Conservation (phyloP, 1,140 invertebrate genomes). For the Coenobita brevimanus region DNA sequence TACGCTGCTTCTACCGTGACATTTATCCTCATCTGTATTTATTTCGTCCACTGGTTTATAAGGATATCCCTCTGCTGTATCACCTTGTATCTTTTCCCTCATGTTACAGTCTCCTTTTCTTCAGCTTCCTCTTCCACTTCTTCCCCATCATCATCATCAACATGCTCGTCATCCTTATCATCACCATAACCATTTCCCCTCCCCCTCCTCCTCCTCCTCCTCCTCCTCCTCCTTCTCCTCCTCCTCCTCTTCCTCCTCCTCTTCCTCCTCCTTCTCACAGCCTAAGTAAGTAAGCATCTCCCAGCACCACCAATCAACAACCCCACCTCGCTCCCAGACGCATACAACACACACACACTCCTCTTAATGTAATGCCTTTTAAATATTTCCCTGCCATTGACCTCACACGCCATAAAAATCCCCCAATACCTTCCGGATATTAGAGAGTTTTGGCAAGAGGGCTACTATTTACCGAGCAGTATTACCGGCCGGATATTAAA, state of each 20-base stretch:
- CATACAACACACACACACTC: background rate
- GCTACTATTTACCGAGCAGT: slow-evolving; percentile 57
- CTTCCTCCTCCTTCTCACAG: slow-evolving; percentile 2
- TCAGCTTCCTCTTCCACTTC: background rate
- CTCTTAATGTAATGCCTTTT: slow-evolving; percentile 60
- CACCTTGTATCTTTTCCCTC: too few species aligned
- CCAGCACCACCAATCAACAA: background rate
- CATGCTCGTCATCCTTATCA: background rate
- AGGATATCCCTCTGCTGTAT: too few species aligned
- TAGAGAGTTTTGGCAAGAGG: slow-evolving; percentile 54
- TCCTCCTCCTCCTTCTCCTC: background rate
- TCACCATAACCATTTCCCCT: background rate
- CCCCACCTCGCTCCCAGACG: background rate
- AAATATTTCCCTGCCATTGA: slow-evolving; percentile 63
- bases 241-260: background rate
- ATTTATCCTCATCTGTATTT: too few species aligned
- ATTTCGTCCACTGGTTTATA: too few species aligned
- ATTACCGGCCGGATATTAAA: slow-evolving; percentile 64
- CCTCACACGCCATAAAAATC: slow-evolving; percentile 56
- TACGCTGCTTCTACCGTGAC: too few species aligned
- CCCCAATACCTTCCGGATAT: slow-evolving; percentile 63
- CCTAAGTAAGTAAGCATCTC: background rate
- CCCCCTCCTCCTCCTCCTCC: background rate
- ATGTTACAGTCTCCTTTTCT: too few species aligned
- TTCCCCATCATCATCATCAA: background rate